Percentiles rank a stretch among this genome's conserved stretches.
phyloP scores from a whole-genome alignment of 2,113 vertebrate genomes.

The Astur gentilis region DNA sequence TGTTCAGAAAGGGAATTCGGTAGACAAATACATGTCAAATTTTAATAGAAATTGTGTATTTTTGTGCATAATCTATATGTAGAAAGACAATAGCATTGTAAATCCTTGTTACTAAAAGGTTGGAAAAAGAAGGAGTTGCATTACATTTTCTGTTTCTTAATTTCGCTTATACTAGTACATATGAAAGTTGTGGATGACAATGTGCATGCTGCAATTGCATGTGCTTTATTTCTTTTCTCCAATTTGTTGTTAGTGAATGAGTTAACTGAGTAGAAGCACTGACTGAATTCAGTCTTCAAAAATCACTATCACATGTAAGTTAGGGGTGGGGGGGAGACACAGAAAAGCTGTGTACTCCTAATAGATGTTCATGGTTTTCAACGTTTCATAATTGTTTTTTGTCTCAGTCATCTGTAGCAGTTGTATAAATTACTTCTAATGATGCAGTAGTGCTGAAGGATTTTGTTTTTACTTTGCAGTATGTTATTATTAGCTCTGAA shows the following conservation, averaged over 20 bases:
- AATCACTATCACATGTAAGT: background rate
- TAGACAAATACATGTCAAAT: background rate
- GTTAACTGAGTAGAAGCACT: background rate
- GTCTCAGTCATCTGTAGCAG: background rate
- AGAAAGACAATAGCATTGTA: background rate
- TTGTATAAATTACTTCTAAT: slow-evolving; percentile 22
- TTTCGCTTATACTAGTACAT: fast-evolving
- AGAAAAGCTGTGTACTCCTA: background rate
- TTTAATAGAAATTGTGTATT: background rate
- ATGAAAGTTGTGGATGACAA: background rate
- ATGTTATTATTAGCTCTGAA: slow-evolving; percentile 14
- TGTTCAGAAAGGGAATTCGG: background rate
- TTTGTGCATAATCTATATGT: fast-evolving
- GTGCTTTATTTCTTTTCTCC: background rate
- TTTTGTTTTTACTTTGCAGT: background rate
- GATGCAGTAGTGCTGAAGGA: background rate
- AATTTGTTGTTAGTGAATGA: background rate
- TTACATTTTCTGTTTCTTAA: background rate
- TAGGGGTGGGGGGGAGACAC: background rate
- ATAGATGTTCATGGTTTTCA: background rate
- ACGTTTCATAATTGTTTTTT: background rate
- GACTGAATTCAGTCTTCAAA: background rate
- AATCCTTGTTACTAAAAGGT: background rate
- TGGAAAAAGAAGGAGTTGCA: background rate
- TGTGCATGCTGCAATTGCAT: fast-evolving